Percentiles rank a stretch among this genome's conserved stretches.
These are phyloP conservation scores for Tokudaia muenninki DNA, from an alignment of 2,797 vertebrate species.

Conservation along the genomic window DNA sequence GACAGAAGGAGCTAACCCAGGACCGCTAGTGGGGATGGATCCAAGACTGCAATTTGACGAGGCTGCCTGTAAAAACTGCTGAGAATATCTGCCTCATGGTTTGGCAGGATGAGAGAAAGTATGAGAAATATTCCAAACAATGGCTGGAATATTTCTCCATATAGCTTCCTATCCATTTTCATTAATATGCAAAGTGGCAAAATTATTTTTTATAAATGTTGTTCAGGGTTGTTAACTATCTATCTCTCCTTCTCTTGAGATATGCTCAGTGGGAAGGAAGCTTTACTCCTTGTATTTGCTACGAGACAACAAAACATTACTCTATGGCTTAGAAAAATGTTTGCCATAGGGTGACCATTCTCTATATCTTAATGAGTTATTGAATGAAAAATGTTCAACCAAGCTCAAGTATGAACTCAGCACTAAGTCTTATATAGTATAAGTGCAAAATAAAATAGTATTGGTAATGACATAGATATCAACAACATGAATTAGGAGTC, in stretches of 20 bases:
- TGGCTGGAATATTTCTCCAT: neutral
- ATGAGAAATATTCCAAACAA: neutral
- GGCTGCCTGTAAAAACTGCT: neutral
- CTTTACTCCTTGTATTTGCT: neutral
- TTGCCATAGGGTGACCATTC: no score
- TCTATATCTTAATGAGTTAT: neutral
- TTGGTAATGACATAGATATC: neutral
- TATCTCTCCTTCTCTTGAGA: neutral
- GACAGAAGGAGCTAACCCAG: neutral
- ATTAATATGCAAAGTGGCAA: neutral
- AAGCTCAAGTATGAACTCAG: neutral
- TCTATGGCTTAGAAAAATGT: neutral
- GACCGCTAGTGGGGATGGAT: neutral
- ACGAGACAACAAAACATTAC: neutral
- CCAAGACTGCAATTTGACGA: neutral
- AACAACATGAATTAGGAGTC: neutral
- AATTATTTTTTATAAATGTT: neutral
- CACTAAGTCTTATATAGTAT: neutral
- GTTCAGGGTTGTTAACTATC: neutral
- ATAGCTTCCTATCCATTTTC: neutral
- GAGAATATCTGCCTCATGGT: accelerated
- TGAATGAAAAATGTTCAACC: neutral
- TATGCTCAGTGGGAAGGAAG: neutral
- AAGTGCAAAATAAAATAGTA: neutral
- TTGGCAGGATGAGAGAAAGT: neutral